Conservation (phyloP, 2,797 vertebrate species). For the Melopsittacus undulatus region DNA sequence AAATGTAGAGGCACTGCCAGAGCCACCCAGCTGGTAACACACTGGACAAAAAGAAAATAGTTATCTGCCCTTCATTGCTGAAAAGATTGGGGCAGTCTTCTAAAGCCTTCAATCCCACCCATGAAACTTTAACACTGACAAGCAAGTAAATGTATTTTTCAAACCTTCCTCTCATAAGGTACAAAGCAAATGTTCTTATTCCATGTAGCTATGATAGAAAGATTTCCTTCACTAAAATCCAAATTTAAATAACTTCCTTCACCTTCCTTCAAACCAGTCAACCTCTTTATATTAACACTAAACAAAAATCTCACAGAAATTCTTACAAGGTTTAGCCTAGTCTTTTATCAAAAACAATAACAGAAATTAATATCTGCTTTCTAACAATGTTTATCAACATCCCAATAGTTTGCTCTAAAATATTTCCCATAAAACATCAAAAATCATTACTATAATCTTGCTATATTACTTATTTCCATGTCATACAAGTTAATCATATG, state of each 20-base stretch:
- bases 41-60: neutral
- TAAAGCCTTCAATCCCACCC: neutral
- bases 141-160: neutral
- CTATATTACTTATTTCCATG: neutral
- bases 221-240: neutral
- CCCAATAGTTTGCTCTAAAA: neutral
- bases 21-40: neutral
- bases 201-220: neutral
- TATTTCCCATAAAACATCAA: neutral
- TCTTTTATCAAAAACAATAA: neutral
- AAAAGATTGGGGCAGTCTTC: neutral
- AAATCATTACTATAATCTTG: neutral
- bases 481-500: neutral
- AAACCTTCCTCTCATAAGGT: neutral
- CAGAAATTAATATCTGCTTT: neutral
- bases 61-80: neutral
- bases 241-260: neutral
- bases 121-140: neutral
- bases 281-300: neutral
- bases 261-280: neutral
- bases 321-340: neutral
- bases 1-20: neutral
- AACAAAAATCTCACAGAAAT: neutral
- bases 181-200: neutral
- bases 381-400: neutral